A percentile compares a stretch with the other conserved stretches of the same genome.
These are phyloP conservation scores for Ursus arctos DNA, from an alignment of 2,113 vertebrate species.

Conservation along the genomic window DNA sequence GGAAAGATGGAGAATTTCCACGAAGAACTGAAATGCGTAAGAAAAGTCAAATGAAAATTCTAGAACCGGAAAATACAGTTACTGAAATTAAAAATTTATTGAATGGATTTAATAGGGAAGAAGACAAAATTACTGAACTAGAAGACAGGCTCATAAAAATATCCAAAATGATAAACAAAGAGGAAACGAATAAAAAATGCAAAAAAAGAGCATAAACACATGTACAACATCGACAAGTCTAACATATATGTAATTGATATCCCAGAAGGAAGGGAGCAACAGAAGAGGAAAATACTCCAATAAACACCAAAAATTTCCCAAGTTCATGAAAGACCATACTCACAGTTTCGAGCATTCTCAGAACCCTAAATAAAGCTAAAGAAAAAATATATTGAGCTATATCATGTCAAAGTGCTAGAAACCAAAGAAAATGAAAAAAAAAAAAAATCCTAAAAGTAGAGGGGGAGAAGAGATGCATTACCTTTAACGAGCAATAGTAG, in stretches of 20 bases:
- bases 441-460: background rate
- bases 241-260: background rate
- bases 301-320: background rate
- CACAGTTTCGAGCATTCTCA: background rate
- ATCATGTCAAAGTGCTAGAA: background rate
- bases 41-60: slow-evolving; percentile 26
- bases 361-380: background rate
- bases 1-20: background rate
- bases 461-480: rapidly evolving
- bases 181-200: background rate
- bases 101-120: background rate
- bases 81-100: slow-evolving; percentile 55
- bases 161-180: slow-evolving; percentile 4
- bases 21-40: background rate
- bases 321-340: background rate
- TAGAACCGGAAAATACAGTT: slow-evolving; percentile 7
- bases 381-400: background rate
- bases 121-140: slow-evolving; percentile 22
- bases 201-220: background rate
- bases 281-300: background rate
- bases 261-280: background rate
- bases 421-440: background rate
- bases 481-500: background rate
- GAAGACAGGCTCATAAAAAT: background rate
- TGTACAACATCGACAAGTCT: background rate